These are phyloP conservation scores for Tethya wilhelma DNA, from an alignment of 37 sponge, comb jelly and placozoan genomes.

Conservation along the genomic window DNA sequence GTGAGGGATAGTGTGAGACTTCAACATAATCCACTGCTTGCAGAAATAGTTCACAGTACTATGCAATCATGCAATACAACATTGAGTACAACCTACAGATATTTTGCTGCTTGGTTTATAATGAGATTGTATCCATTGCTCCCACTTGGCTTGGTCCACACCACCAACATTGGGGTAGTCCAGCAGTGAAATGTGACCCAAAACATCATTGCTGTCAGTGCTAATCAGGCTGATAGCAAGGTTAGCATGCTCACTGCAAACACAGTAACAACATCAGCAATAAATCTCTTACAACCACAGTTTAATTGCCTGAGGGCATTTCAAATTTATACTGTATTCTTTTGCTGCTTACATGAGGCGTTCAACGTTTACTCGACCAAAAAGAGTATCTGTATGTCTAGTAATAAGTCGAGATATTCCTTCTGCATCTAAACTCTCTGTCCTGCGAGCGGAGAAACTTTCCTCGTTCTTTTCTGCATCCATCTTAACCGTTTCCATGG, in stretches of 20 bases:
- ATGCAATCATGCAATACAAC: neutral
- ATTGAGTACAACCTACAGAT: slow-evolving; percentile 51
- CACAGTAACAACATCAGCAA: neutral
- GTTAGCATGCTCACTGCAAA: slow-evolving; percentile 83
- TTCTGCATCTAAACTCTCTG: slow-evolving; percentile 83
- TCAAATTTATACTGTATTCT: neutral
- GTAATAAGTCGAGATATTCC: slow-evolving; percentile 64
- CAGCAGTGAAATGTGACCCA: slow-evolving; percentile 77
- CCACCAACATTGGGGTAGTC: slow-evolving; percentile 64
- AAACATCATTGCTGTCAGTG: slow-evolving; percentile 33
- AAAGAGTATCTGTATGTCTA: slow-evolving; percentile 57
- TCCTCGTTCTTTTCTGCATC: slow-evolving; percentile 8
- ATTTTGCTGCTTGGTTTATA: slow-evolving; percentile 41
- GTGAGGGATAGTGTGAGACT: neutral
- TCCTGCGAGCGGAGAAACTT: slow-evolving; percentile 60
- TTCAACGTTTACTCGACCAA: slow-evolving; percentile 77
- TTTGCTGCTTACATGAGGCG: slow-evolving; percentile 74
- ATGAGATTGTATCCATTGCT: slow-evolving; percentile 57
- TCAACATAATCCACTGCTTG: neutral
- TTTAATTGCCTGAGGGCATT: neutral
- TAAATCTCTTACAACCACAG: no score
- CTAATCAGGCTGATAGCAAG: slow-evolving; percentile 78
- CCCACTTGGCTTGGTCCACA: slow-evolving; percentile 67
- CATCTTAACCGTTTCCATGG: slow-evolving; percentile 1
- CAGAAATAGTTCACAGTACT: neutral